Percentiles rank a stretch among this genome's conserved stretches.
These are phyloP conservation scores for Ametastegia equiseti DNA, from an alignment of 2,888 invertebrate species.

Conservation along the genomic window DNA sequence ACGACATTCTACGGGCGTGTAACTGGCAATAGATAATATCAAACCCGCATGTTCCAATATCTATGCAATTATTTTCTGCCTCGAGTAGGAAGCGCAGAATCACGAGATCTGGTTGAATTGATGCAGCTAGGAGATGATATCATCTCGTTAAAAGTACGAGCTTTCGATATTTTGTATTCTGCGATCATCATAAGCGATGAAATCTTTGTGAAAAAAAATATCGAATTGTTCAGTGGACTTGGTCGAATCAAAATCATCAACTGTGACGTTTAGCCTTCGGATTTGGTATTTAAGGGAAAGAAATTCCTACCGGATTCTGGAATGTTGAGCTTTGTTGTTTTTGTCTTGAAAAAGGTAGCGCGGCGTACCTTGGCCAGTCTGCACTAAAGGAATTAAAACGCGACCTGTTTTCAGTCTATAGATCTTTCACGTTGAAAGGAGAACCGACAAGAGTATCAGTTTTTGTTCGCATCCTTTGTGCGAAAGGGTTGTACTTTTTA, in stretches of 20 bases:
- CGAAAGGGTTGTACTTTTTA: slow-evolving; percentile 12
- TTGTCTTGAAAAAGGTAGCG: neutral
- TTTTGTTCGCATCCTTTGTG: neutral
- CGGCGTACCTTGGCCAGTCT: slow-evolving; percentile 37
- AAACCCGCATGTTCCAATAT: slow-evolving; percentile 26
- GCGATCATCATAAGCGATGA: too few relatives aligned
- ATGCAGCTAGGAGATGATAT: neutral
- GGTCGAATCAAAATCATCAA: neutral
- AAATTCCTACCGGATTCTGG: slow-evolving; percentile 9
- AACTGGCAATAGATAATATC: slow-evolving; percentile 31
- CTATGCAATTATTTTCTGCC: slow-evolving; percentile 20
- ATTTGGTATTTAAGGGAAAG: neutral
- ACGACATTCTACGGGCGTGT: slow-evolving; percentile 9
- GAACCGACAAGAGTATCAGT: slow-evolving; percentile 12
- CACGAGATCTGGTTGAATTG: neutral
- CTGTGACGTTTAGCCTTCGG: neutral
- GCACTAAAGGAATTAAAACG: slow-evolving; percentile 14
- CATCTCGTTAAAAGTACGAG: neutral
- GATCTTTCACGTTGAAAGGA: neutral
- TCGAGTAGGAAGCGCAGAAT: neutral
- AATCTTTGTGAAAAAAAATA: too few relatives aligned
- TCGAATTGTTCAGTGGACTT: too few relatives aligned
- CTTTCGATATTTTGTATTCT: too few relatives aligned
- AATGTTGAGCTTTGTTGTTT: slow-evolving; percentile 18
- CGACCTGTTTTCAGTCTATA: slow-evolving; percentile 9